Conservation (phyloP, 2,797 vertebrate species). For the Siniperca undulata region DNA sequence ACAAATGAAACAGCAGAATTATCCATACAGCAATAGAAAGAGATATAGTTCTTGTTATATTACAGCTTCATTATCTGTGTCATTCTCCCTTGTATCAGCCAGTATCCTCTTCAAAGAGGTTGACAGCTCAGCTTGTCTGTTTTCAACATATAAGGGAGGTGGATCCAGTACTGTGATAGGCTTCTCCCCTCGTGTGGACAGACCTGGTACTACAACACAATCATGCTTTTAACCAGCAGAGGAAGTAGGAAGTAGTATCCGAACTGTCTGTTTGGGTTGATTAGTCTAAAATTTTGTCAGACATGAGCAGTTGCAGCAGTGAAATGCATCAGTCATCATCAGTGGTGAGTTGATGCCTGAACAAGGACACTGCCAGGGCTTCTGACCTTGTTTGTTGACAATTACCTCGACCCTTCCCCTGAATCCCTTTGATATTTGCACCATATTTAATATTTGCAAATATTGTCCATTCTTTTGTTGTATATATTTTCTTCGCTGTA, state of each 20-base stretch:
- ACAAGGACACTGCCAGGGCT: too few relatives aligned
- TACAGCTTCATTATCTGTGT: neutral
- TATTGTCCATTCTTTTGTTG: neutral
- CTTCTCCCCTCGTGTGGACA: constrained; percentile 69
- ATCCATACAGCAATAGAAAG: neutral
- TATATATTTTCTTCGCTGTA: too few relatives aligned
- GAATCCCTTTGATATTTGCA: neutral
- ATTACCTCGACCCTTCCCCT: too few relatives aligned
- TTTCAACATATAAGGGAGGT: neutral
- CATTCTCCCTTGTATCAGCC: neutral
- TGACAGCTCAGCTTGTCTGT: neutral
- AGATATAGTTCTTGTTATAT: neutral
- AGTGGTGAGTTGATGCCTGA: neutral
- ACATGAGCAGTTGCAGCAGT: neutral
- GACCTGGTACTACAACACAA: constrained; percentile 24
- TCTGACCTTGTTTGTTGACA: too few relatives aligned
- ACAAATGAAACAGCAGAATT: neutral
- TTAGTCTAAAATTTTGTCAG: neutral
- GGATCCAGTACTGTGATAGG: neutral
- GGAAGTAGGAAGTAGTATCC: neutral
- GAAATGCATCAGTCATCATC: too few relatives aligned
- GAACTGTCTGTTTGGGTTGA: neutral
- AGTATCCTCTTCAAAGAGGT: neutral
- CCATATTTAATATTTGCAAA: neutral
- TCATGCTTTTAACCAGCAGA: neutral